Base-by-base conservation (phyloP, 2,113 vertebrate species). In the Kryptolebias marmoratus region DNA sequence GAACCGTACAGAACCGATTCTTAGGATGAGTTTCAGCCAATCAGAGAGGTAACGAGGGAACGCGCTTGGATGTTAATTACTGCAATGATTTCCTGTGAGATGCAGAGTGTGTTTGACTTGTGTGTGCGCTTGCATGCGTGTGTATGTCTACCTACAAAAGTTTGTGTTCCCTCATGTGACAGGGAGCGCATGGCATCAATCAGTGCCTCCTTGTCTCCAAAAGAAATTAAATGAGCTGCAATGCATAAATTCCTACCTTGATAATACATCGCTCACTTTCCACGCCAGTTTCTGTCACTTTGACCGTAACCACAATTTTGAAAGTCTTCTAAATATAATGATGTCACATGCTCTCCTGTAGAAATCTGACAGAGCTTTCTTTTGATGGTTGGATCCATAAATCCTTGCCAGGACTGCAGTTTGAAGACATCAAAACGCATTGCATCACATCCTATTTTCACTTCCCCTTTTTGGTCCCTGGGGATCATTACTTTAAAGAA, bases 41-140 rank as follows among this genome's bases (percentile, higher is more conserved):
- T 90, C 84, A 86, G 61, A 75, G 75, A 2, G 48, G 67, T 77
- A 30, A 50, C 36, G 31, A 81, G 83, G 87, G 79, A 87, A 69
- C 79, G 1, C 2, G 31, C 69, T 53, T 75, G 82, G 84, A 83
- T 57, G 68, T 87, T 91, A 88, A 91, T 90, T 88, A 91, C 79
- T 42, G 66, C 67, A 49, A 86, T 89, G 87, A 91, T 90, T 91
- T 91, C 90, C 87, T 88, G 61, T 54, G 87, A 89, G 88, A 78
- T 65, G 71, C 47, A 42, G 71, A 66, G 68, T 64, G 65, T 68
- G 82, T 84, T 87, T 85, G 80, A 89, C 80, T 81, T 75, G 74
- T 71, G 78, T 73, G 74, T 65, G 64, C 55, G 30, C 82, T 52
- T 73, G 75, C 42, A 36, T 67, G 48, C 57, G 70, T 62, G 50